phyloP scores from a whole-genome alignment of 2,888 invertebrate species.

The Abrostola triplasia region DNA sequence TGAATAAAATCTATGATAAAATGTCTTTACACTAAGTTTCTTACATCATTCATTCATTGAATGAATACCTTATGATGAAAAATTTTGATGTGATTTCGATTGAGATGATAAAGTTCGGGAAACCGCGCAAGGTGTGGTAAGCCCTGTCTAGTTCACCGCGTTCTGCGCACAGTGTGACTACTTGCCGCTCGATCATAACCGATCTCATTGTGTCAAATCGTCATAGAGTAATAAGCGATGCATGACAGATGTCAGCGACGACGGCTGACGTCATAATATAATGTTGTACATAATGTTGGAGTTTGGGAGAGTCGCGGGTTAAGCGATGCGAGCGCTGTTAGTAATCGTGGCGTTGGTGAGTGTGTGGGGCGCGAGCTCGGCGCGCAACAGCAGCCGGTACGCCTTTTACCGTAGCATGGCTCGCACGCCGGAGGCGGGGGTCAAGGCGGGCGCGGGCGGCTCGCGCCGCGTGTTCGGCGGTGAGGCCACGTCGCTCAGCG shows the following conservation, averaged over 20 bases:
- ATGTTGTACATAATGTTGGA: neutral
- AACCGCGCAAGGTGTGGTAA: no score
- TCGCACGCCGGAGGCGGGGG: constrained; percentile 9
- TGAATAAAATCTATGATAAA: no score
- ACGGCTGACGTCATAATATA: neutral
- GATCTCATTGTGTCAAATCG: constrained; percentile 2
- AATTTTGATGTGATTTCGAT: no score
- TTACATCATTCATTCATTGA: no score
- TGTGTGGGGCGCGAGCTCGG: constrained; percentile 13
- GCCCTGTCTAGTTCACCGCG: no score
- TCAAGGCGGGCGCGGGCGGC: neutral
- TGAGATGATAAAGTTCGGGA: no score
- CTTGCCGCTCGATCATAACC: neutral
- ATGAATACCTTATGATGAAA: no score
- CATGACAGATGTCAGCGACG: constrained; percentile 10
- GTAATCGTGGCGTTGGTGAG: constrained; percentile 21
- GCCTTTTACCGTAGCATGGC: constrained; percentile 64
- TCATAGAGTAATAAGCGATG: constrained; percentile 7
- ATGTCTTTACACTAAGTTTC: no score
- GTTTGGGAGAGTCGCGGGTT: neutral
- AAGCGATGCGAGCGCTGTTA: constrained; percentile 19
- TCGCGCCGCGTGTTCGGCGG: constrained; percentile 79
- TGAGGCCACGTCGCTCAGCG: constrained; percentile 50
- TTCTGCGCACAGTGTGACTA: no score
- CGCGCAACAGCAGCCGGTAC: constrained; percentile 47